Percentiles rank a stretch among this genome's conserved stretches.
Evolutionary conservation across 2,888 invertebrate genomes (phyloP).

Genomic region (Lasioglossum morio): DNA sequence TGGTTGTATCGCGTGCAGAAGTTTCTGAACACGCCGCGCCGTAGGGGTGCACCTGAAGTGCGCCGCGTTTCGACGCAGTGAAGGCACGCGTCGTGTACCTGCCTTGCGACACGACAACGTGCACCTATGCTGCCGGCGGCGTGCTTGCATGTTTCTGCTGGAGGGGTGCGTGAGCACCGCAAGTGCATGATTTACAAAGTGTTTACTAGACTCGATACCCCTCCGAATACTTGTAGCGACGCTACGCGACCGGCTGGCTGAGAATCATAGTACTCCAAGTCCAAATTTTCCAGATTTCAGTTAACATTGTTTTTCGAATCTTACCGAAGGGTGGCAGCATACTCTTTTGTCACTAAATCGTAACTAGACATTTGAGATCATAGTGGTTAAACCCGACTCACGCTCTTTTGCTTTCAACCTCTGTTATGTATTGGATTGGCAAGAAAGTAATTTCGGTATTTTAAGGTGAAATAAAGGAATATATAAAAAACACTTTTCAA

Average conservation of each 20-base stretch:
- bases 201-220: conserved; percentile 39
- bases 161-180: conserved; percentile 13
- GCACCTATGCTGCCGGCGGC: conserved; percentile 28
- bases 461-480: too few relatives aligned
- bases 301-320: too few relatives aligned
- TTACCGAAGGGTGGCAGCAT: too few relatives aligned
- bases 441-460: too few relatives aligned
- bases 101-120: conserved; percentile 44
- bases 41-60: conserved; percentile 63
- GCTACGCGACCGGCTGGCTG: background rate
- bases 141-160: conserved; percentile 33
- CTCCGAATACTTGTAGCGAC: conserved; percentile 21
- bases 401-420: too few relatives aligned
- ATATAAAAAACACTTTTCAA: too few relatives aligned
- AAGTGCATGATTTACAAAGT: conserved; percentile 56
- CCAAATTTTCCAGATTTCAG: background rate
- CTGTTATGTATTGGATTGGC: too few relatives aligned
- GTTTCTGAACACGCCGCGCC: conserved; percentile 50
- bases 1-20: conserved; percentile 71
- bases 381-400: too few relatives aligned
- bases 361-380: too few relatives aligned
- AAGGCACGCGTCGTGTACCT: conserved; percentile 68
- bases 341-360: too few relatives aligned
- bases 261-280: background rate
- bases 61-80: conserved; percentile 56